Evolutionary conservation across 2,888 invertebrate genomes (phyloP).

Genomic region (Andrena marginata): DNA sequence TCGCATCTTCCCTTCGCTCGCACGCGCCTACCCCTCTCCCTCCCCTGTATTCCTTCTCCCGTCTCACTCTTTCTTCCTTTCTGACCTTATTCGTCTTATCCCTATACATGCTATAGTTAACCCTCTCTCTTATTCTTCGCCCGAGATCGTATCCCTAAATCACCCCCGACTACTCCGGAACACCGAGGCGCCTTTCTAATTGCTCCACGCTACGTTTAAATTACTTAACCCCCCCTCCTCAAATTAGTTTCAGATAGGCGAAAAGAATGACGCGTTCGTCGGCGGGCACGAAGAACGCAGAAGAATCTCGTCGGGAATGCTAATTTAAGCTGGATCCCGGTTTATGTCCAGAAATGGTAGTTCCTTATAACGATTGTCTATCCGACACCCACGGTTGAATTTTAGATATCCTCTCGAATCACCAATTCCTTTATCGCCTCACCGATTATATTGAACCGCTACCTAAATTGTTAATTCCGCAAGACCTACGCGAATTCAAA

Average conservation of each 20-base stretch:
- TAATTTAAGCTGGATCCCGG: conserved; percentile 73
- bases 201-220: conserved; percentile 83
- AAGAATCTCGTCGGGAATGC: conserved; percentile 76
- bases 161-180: conserved; percentile 78
- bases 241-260: conserved; percentile 84
- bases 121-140: conserved; percentile 79
- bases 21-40: neutral
- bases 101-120: conserved; percentile 67
- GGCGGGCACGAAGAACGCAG: conserved; percentile 69
- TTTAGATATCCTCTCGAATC: neutral
- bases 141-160: conserved; percentile 81
- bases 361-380: conserved; percentile 60
- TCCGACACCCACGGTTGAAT: conserved; percentile 4
- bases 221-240: conserved; percentile 79
- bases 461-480: neutral
- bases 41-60: conserved; percentile 18
- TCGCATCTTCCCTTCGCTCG: conserved; percentile 4
- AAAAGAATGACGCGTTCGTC: conserved; percentile 80
- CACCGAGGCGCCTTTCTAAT: conserved; percentile 81
- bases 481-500: too few relatives aligned
- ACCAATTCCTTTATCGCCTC: neutral
- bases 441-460: neutral
- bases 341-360: conserved; percentile 63
- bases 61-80: conserved; percentile 30
- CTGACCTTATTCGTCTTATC: conserved; percentile 62